Evolutionary conservation across 1,140 invertebrate species (phyloP), one percentile per base, ranked within the genome.

Genomic region (Pogonomyrmex barbatus): DNA sequence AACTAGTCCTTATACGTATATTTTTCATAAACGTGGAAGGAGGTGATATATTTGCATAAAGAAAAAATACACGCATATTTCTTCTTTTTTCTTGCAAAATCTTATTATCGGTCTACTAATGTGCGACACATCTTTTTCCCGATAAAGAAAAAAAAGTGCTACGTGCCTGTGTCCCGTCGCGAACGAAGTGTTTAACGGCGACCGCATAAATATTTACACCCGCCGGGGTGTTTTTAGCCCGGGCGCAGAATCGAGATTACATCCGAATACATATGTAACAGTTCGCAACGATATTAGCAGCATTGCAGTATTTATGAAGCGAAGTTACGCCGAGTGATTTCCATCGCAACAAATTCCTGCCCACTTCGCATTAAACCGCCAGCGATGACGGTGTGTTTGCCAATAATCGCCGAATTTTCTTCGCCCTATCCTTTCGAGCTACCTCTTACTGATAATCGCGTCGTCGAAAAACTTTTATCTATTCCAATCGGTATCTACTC

Each of bases 251-350:
- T 83, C 79, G 79, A 83, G 79, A 83, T 83, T 83, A 83, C 79
- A 83, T 83, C 79, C 79, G 68, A 83, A 83, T 83, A 83, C 79
- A 83, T 83, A 83, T 83, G 79, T 83, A 83, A 83, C 79, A 83
- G 79, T 83, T 83, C 79, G 79, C 79, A 83, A 83, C 79, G 79
- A 83, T 83, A 83, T 83, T 83, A 83, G 79, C 79, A 75, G 68
- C 70, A 83, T 83, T 83, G 79, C 79, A 83, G 79, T 83, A 83
- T 83, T 83, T 83, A 83, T 83, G 79, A 83, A 83, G 79, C 54
- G 45, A 75, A 83, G 79, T 83, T 83, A 83, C 79, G 79, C 79
- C 79, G 79, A 83, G 79, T 83, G 79, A 83, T 83, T 83, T 83
- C 79, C 79, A 83, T 83, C 79, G 79, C 42, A 83, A 75, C 79